These are phyloP conservation scores for Syrrhaptes paradoxus DNA, from an alignment of 2,113 vertebrate genomes.

Conservation along the genomic window DNA sequence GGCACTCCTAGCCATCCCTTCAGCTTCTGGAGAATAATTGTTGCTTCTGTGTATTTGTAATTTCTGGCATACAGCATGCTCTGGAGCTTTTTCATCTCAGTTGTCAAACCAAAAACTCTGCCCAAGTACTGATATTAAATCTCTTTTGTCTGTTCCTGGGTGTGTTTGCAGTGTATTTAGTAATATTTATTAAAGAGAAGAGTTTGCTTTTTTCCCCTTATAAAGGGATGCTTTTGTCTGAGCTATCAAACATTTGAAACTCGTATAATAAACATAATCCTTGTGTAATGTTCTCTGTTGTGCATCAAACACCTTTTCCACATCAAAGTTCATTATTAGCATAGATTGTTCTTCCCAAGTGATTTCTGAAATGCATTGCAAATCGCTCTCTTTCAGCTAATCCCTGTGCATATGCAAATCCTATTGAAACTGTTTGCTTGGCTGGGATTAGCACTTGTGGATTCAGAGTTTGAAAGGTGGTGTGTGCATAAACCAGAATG, in stretches of 20 bases:
- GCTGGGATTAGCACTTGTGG: neutral
- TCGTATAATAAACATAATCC: constrained; percentile 44
- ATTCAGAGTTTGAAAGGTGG: neutral
- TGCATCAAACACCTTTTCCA: neutral
- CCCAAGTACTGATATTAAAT: neutral
- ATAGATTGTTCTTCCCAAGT: constrained; percentile 24
- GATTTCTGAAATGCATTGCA: neutral
- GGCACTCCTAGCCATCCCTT: too few species aligned
- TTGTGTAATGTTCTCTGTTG: constrained; percentile 12
- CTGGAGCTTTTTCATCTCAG: neutral
- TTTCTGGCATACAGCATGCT: neutral
- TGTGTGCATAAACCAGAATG: neutral
- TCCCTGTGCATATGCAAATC: constrained; percentile 40
- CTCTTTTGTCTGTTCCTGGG: neutral
- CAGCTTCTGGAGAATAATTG: neutral
- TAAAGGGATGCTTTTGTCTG: neutral
- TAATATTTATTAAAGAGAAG: neutral
- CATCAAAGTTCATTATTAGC: constrained; percentile 45
- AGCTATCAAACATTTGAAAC: neutral
- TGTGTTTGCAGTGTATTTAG: neutral
- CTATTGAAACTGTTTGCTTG: neutral
- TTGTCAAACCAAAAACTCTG: neutral
- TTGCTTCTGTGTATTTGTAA: neutral
- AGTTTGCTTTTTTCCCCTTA: rapidly evolving
- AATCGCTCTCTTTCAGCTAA: constrained; percentile 1